Base-by-base conservation (phyloP, 2,797 vertebrate genomes). In the Mormyrus hasselquistii region DNA sequence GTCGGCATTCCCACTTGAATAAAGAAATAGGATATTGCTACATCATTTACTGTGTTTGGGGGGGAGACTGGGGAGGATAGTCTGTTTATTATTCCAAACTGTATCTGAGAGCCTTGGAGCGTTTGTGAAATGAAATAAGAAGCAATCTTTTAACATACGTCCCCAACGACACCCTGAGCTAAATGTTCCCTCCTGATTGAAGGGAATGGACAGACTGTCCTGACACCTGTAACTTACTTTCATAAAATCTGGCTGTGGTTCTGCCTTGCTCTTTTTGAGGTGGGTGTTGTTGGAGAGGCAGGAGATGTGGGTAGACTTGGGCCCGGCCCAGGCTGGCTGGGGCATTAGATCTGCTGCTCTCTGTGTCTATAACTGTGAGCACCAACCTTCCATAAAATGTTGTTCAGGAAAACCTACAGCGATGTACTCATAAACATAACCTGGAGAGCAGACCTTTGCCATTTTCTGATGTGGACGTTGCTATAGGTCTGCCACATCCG, bases 71-170 rank as follows among this genome's bases (percentile, higher is more conserved):
- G 41, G 76, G 73, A 79, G 16, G 73, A 19, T 47, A 47, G 22
- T 57, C 44, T 86, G 44, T 55, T 89, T 89, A 84, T 52, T 69
- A 49, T 86, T n/a, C 57, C 53, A 79, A 57, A 41, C 25, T 3
- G 22, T 52, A 38, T 88, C 47, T 50, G 22, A 62, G n/a, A 84
- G 12, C 10, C 52, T 89, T 44, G 2, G 7, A 38, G 14, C 1
- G 0, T 41, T 85, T 85, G 12, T 89, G n/a, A 59, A 49, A 16
- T 65, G 41, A 62, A 4, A 14, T 34, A 19, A 76, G 34, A 10
- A 0, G 29, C 55, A 38, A 44, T 65, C 38, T 85, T 89, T 6
- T 25, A 34, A 25, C 44, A 85, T 50, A 12, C 25, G 3, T 4
- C n/a, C 79, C 88, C 44, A 59, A 19, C 12, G 2, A 55, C 73